Evolutionary conservation across 1,140 invertebrate genomes (phyloP), one percentile per base, ranked within the genome.

Genomic region (Zelostemma sp.): DNA sequence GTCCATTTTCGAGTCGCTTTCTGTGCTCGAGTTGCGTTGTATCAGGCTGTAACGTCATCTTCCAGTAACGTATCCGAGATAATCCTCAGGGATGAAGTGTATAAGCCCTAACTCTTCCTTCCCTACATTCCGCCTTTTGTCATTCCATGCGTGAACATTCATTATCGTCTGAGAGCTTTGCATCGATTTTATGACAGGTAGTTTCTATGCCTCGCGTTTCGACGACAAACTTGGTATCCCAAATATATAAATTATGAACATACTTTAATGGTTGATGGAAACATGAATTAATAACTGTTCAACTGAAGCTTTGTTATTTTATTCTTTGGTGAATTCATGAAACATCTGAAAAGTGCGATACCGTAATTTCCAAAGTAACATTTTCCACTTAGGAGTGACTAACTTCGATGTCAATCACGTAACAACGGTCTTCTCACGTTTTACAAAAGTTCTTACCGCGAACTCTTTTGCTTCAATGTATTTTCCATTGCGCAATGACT

Each of bases 1-100:
- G 55, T 59, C 56, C 49, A 67, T 60, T 67, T 60, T 55, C 64
- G 47, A 45, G 53, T 49, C 59, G 49, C 49, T 59, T 59, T 33
- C 6, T 45, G 17, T 35, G 51, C 51, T 56, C 43, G 48, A 46
- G 53, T 51, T 57, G 53, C 47, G 47, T 64, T 64, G 14, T 8
- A 15, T 40, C 33, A 53, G 31, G 43, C 18, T 19, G 38, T 28
- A 45, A 53, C 14, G 25, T 43, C 33, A 31, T 28, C 31, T 16
- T 35, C 6, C 28, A 16, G 45, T 40, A n/a, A 38, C 35, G 25
- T 15, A 48, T 19, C 16, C 31, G 11, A 15, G 43, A n/a, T 58
- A 51, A 51, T 64, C 55, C 45, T 54, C 31, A 19, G 17, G 18
- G 11, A 17, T 25, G 17, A 46, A 55, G 48, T 49, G 48, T 16